Percentiles rank a stretch among this genome's conserved stretches.
Evolutionary conservation across 2,113 vertebrate species (phyloP).

Genomic region (Gobio gobio): DNA sequence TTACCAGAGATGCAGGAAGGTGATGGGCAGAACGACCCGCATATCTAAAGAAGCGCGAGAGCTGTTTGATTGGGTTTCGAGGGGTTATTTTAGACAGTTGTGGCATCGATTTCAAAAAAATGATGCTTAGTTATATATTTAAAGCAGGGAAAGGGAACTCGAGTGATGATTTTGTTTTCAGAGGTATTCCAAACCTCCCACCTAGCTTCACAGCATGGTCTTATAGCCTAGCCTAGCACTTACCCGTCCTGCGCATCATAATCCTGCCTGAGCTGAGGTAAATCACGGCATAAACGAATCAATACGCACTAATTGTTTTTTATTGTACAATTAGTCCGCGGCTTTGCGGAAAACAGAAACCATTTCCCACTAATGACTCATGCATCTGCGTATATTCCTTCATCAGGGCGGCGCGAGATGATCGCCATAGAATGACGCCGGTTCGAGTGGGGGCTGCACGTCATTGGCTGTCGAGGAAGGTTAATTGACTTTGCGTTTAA

Average conservation of each 20-base stretch:
- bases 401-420: conserved; percentile 45
- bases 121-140: not conserved
- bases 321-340: conserved; percentile 46
- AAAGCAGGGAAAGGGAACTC: not conserved
- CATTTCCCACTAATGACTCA: conserved; percentile 46
- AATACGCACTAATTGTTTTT: conserved; percentile 45
- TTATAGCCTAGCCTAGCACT: not conserved
- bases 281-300: conserved; percentile 48
- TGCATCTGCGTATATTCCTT: conserved; percentile 64
- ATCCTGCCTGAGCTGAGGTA: conserved; percentile 33
- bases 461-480: conserved; percentile 53
- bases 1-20: conserved; percentile 60
- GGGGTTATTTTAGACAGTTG: conserved; percentile 40
- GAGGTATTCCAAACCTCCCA: not conserved
- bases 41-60: conserved; percentile 29
- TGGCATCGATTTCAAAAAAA: conserved; percentile 16
- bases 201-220: not conserved
- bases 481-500: conserved; percentile 63
- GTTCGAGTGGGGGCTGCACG: conserved; percentile 36
- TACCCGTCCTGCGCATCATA: conserved; percentile 1
- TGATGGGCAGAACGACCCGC: conserved; percentile 29
- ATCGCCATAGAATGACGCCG: conserved; percentile 2
- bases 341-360: conserved; percentile 40
- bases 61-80: conserved; percentile 41
- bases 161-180: not conserved